Conservation (phyloP, 1,140 invertebrate species). For the Chrysoperla carnea region DNA sequence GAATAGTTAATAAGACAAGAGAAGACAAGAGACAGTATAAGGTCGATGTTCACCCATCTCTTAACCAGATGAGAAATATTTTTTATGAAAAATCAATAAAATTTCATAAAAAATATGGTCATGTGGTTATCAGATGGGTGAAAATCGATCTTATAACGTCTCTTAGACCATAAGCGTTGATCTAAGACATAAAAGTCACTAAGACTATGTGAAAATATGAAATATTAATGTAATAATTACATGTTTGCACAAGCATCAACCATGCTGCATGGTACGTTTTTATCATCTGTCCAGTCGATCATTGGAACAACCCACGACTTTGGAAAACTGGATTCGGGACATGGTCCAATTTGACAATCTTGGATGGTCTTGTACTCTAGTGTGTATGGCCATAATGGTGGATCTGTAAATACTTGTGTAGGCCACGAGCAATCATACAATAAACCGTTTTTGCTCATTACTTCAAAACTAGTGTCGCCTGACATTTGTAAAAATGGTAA, state of each 20-base stretch:
- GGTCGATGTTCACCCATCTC: too few relatives aligned
- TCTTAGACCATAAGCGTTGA: too few relatives aligned
- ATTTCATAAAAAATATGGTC: too few relatives aligned
- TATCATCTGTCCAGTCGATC: conserved; percentile 33
- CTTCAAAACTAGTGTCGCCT: conserved; percentile 34
- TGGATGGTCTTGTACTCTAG: conserved; percentile 39
- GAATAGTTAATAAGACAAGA: too few relatives aligned
- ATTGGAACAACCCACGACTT: conserved; percentile 45
- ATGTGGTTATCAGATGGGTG: too few relatives aligned
- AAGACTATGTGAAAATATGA: too few relatives aligned
- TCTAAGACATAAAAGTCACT: too few relatives aligned
- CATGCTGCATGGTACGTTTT: conserved; percentile 34
- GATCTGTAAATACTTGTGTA: conserved; percentile 29
- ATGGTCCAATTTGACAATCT: conserved; percentile 43
- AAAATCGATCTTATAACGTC: too few relatives aligned
- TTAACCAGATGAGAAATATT: too few relatives aligned
- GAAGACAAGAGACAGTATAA: too few relatives aligned
- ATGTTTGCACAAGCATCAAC: conserved; percentile 35
- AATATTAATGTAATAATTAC: too few relatives aligned
- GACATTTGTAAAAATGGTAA: conserved; percentile 47
- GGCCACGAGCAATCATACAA: conserved; percentile 46
- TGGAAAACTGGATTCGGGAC: conserved; percentile 38
- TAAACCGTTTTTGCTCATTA: conserved; percentile 27
- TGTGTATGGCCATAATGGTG: conserved; percentile 52
- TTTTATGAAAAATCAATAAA: too few relatives aligned